phyloP scores from a whole-genome alignment of 2,888 invertebrate genomes.

The Rotaria sp. region DNA sequence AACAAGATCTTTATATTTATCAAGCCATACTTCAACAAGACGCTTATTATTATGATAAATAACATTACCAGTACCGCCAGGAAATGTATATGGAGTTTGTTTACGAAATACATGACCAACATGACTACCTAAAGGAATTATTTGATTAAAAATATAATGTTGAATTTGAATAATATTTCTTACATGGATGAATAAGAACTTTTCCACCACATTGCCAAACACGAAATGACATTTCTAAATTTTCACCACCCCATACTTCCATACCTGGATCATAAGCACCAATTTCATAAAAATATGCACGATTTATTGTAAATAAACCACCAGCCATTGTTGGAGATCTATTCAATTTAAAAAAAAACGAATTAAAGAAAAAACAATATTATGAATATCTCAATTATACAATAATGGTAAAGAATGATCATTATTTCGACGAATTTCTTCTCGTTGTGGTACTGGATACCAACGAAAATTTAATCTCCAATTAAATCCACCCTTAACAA shows the following conservation, averaged over 20 bases:
- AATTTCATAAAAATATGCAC: constrained; percentile 90
- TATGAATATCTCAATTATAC: constrained; percentile 47
- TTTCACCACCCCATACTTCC: constrained; percentile 96
- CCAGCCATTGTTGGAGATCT: constrained; percentile 95
- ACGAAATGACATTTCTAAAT: constrained; percentile 87
- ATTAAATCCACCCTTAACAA: constrained; percentile 76
- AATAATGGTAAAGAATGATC: constrained; percentile 61
- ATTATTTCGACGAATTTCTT: constrained; percentile 82
- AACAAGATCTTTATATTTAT: constrained; percentile 76
- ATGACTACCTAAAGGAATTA: not conserved
- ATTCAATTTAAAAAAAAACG: constrained; percentile 31
- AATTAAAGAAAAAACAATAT: not conserved
- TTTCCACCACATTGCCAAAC: constrained; percentile 57
- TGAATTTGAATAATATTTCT: constrained; percentile 48
- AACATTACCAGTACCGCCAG: constrained; percentile 78
- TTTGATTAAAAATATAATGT: not conserved
- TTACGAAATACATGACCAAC: constrained; percentile 41
- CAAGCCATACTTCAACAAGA: constrained; percentile 99
- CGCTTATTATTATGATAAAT: constrained; percentile 95
- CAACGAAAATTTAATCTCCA: constrained; percentile 98
- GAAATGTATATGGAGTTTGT: constrained; percentile 89
- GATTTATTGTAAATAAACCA: constrained; percentile 85
- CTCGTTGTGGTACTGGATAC: constrained; percentile 94
- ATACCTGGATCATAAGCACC: constrained; percentile 97
- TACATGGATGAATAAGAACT: constrained; percentile 52